phyloP scores from a whole-genome alignment of 2,113 vertebrate species.

The Isichthys henryi region DNA sequence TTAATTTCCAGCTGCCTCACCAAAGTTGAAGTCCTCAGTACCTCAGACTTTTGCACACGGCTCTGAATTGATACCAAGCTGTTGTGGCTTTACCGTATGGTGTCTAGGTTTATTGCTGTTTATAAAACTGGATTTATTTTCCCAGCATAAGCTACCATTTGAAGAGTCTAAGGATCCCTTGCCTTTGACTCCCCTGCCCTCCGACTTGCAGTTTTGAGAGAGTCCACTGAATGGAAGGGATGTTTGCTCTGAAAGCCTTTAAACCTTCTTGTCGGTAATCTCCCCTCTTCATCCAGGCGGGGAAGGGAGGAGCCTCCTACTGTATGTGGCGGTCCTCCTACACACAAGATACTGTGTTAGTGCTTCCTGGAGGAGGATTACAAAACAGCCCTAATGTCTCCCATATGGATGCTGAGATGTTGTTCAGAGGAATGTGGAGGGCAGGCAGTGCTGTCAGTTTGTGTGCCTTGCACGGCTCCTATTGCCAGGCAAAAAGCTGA shows the following conservation, averaged over 20 bases:
- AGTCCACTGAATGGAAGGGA: slow-evolving; percentile 33
- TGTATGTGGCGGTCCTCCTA: slow-evolving; percentile 26
- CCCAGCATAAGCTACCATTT: not conserved
- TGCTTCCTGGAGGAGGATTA: slow-evolving; percentile 51
- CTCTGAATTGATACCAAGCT: not conserved
- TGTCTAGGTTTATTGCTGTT: not conserved
- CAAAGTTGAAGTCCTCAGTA: not conserved
- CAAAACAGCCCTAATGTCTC: slow-evolving; percentile 59
- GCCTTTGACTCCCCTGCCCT: not conserved
- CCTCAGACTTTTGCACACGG: not conserved
- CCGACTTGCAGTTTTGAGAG: not conserved
- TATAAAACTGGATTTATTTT: not conserved
- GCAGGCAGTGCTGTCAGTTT: not conserved
- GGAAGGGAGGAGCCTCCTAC: slow-evolving; percentile 27
- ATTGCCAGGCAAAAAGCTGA: not conserved
- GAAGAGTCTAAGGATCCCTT: not conserved
- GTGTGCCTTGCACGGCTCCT: not conserved
- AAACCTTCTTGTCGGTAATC: slow-evolving; percentile 28
- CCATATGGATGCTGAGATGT: slow-evolving; percentile 48
- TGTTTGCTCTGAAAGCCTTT: slow-evolving; percentile 15
- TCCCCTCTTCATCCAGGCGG: slow-evolving; percentile 29
- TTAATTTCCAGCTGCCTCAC: not conserved
- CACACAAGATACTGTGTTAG: slow-evolving; percentile 37
- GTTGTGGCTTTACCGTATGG: not conserved
- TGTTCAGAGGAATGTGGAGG: slow-evolving; percentile 37